Conservation (phyloP, 2,888 invertebrate species). For the Noctua janthe region DNA sequence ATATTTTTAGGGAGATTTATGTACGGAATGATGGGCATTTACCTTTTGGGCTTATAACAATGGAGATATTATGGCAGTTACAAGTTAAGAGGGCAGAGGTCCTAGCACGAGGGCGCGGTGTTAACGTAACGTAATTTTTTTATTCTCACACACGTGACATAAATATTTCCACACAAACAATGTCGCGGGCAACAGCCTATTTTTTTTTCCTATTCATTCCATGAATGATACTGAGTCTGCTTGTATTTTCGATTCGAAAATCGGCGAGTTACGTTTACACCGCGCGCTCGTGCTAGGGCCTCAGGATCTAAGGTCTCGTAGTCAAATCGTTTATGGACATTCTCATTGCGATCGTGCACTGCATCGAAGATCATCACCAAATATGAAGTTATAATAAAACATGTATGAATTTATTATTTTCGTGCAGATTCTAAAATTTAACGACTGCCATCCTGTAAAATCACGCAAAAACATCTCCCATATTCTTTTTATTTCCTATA, state of each 20-base stretch:
- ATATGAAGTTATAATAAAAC: too few species aligned
- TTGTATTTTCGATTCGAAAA: neutral
- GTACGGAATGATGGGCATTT: constrained; percentile 44
- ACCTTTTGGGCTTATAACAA: constrained; percentile 30
- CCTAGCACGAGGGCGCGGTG: neutral
- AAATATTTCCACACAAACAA: too few species aligned
- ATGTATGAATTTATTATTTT: neutral
- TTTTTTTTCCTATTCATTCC: too few species aligned
- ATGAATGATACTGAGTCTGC: too few species aligned
- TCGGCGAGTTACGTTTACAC: neutral
- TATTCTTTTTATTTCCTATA: constrained; percentile 12
- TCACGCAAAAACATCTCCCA: constrained; percentile 11
- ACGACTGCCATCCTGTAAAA: neutral
- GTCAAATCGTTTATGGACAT: neutral
- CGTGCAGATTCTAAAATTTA: neutral
- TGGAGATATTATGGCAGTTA: constrained; percentile 29
- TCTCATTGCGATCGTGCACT: neutral
- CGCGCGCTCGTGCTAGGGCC: too few species aligned
- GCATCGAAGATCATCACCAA: neutral
- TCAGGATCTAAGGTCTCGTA: too few species aligned
- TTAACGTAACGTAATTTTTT: neutral
- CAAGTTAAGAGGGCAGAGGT: constrained; percentile 6
- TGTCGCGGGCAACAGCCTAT: neutral
- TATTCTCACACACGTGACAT: neutral
- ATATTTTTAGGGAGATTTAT: constrained; percentile 62